Evolutionary conservation across 2,888 invertebrate genomes (phyloP), one percentile per base, ranked within the genome.

Genomic region (Cheilosia pagana): DNA sequence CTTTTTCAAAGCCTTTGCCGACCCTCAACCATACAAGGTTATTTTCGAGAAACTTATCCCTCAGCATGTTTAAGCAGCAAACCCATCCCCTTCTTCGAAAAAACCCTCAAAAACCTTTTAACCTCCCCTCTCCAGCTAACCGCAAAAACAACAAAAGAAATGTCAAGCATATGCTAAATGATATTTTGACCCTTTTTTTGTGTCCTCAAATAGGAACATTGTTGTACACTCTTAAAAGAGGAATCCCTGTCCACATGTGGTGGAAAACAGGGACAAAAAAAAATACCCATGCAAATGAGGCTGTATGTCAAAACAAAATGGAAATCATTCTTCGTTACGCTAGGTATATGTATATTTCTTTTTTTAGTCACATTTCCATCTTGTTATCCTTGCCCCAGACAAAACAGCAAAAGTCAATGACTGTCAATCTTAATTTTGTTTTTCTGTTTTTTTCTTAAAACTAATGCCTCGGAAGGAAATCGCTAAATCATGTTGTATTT

Each of bases 81-180:
- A 12, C 12, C 35, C 12, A 28, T 8, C 8, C 8, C 8, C 28
- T 28, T 12, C n/a, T 1, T 5, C 48, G 50, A 23, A 48, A 35
- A 53, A 21, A 41, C 19, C 23, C 12, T 45, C 14, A 2, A 19
- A 45, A 19, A 6, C 25, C 25, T 50, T 65, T 21, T 52, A 35
- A 25, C 39, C 21, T 28, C 43, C 23, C 1, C 19, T 43, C 23
- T 10, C 59, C 59, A 39, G 14, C 25, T 16, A 71, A 60, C 43
- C 57, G 19, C 70, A 45, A 35, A 8, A 21, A 23, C 45, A 16
- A 41, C 65, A 48, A 62, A 71, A n/a, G 41, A 55, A 74, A 65
- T 79, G 74, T 79, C 79, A 79, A 79, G 60, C 79, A 62, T 74
- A 79, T 79, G 79, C 48, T 79, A 79, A 79, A 70, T 50, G 41